Percentiles rank a stretch among this genome's conserved stretches.
phyloP scores from a whole-genome alignment of 2,888 invertebrate species.

The Campoplex nolae region DNA sequence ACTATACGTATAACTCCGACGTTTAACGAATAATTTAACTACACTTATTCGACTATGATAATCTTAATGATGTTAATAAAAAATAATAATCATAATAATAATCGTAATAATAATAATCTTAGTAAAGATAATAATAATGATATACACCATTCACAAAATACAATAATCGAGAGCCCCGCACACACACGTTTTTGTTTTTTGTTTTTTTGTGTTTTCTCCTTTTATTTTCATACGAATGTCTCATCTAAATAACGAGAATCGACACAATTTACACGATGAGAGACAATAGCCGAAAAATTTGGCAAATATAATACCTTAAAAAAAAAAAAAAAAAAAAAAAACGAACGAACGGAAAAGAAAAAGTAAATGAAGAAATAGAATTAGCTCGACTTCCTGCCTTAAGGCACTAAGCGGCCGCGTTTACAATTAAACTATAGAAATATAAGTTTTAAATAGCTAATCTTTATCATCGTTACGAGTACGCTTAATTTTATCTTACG shows the following conservation, averaged over 20 bases:
- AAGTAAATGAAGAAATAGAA: conserved; percentile 26
- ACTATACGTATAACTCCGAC: conserved; percentile 49
- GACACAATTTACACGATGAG: conserved; percentile 30
- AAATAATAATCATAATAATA: not conserved
- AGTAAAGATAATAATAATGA: conserved; percentile 29
- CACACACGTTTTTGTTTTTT: not conserved
- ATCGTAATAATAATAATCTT: conserved; percentile 31
- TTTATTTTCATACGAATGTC: conserved; percentile 5
- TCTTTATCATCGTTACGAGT: conserved; percentile 65
- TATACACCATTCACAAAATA: conserved; percentile 50
- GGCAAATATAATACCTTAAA: not conserved
- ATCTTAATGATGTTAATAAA: conserved; percentile 26
- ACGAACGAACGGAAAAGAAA: not conserved
- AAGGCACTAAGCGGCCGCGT: conserved; percentile 76
- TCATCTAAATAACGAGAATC: conserved; percentile 20
- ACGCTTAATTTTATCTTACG: conserved; percentile 28
- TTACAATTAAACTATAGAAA: conserved; percentile 68
- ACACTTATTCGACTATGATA: conserved; percentile 7
- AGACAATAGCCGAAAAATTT: conserved; percentile 46
- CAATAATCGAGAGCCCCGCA: conserved; percentile 39
- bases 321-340: not conserved
- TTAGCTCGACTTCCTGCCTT: conserved; percentile 73
- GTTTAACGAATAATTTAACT: conserved; percentile 65
- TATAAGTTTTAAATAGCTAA: conserved; percentile 43
- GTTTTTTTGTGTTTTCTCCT: not conserved